Evolutionary conservation across 1,140 invertebrate genomes (phyloP).

Genomic region (Periplaneta americana): DNA sequence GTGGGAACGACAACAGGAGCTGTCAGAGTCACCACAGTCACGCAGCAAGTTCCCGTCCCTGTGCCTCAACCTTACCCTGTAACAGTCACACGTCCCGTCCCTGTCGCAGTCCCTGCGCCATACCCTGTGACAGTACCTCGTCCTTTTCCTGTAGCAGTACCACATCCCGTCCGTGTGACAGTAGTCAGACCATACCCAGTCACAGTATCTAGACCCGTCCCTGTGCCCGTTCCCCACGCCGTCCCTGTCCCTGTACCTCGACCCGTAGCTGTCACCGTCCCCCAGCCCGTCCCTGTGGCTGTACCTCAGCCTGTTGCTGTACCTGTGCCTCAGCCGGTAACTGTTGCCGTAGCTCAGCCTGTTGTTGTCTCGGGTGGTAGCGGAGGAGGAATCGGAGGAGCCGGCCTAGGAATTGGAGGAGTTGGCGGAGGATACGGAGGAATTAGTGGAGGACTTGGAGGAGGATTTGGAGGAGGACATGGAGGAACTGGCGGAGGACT

Average conservation of each 20-base stretch:
- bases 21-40: neutral
- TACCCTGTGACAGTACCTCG: neutral
- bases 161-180: neutral
- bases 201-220: neutral
- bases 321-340: neutral
- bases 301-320: neutral
- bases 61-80: conserved; percentile 11
- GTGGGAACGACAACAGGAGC: neutral
- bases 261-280: neutral
- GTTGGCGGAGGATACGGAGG: neutral
- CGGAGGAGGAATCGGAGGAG: neutral
- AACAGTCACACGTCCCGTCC: conserved; percentile 2
- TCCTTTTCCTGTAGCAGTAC: neutral
- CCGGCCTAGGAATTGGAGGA: neutral
- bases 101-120: neutral
- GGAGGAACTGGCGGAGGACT: neutral
- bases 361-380: neutral
- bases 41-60: neutral
- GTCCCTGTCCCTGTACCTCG: neutral
- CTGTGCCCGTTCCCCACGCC: neutral
- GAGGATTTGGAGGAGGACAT: neutral
- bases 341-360: neutral
- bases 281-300: neutral
- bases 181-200: conserved; percentile 3
- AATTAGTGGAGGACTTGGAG: neutral